A percentile compares a stretch with the other conserved stretches of the same genome.
phyloP scores from a whole-genome alignment of 2,888 invertebrate genomes.

The Troilus luridus region DNA sequence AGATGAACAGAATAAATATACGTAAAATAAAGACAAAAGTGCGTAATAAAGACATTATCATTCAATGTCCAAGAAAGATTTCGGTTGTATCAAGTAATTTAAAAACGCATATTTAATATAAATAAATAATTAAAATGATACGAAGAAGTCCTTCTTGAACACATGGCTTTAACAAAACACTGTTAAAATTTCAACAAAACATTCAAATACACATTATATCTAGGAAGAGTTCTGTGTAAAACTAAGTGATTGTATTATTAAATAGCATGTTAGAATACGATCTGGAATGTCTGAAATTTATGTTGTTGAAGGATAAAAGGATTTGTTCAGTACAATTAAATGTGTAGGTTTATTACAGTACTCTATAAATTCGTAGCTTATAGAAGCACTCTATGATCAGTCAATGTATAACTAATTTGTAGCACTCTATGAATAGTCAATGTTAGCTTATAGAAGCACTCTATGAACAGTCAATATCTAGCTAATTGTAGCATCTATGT shows the following conservation, averaged over 20 bases:
- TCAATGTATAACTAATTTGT: not conserved
- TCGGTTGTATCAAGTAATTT: not conserved
- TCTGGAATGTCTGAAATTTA: not conserved
- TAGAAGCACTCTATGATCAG: not conserved
- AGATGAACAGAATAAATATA: not conserved
- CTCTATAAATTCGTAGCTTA: not conserved
- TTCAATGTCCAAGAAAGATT: not conserved
- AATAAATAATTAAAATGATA: not conserved
- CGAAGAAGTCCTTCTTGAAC: not conserved
- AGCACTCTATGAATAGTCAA: not conserved
- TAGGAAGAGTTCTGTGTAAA: not conserved
- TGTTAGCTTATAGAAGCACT: not conserved
- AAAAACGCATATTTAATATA: not conserved
- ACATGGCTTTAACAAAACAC: not conserved
- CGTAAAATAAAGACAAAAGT: constrained; percentile 1
- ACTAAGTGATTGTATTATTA: not conserved
- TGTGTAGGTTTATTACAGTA: not conserved
- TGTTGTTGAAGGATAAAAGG: not conserved
- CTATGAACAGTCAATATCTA: not conserved
- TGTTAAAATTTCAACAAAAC: not conserved
- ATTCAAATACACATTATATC: not conserved
- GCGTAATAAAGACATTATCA: not conserved
- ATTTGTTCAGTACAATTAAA: not conserved
- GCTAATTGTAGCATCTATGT: not conserved
- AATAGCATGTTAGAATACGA: not conserved